Conservation (phyloP, 2,888 invertebrate genomes). For the Xiphydria camelus region DNA sequence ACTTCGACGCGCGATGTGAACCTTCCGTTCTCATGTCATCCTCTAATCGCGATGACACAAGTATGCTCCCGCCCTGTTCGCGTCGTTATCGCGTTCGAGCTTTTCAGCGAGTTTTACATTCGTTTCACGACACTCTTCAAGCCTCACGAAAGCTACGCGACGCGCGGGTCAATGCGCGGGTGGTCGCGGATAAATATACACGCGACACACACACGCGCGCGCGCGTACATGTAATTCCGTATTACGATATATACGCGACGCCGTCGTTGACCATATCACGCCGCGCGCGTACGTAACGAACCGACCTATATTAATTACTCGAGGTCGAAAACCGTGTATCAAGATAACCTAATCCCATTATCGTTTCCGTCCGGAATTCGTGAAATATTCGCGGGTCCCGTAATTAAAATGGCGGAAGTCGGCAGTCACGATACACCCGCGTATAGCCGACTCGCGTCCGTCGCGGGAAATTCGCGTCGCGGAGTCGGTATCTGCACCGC, state of each 20-base stretch:
- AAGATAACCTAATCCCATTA: slow-evolving; percentile 27
- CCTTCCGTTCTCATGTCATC: too few species aligned
- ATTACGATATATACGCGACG: neutral
- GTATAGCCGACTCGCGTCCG: neutral
- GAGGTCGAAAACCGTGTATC: slow-evolving; percentile 31
- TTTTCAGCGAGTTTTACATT: slow-evolving; percentile 50
- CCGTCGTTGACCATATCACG: neutral
- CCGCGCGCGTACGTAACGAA: neutral
- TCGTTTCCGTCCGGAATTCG: slow-evolving; percentile 9
- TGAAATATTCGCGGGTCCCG: slow-evolving; percentile 19
- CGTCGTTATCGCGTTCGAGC: slow-evolving; percentile 45
- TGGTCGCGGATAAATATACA: too few species aligned
- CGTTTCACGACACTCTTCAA: slow-evolving; percentile 47
- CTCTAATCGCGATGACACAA: slow-evolving; percentile 30
- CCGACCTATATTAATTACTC: slow-evolving; percentile 27
- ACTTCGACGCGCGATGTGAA: too few species aligned
- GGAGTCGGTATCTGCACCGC: too few species aligned
- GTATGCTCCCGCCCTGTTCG: slow-evolving; percentile 34
- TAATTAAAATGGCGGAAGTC: slow-evolving; percentile 19
- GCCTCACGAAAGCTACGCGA: slow-evolving; percentile 34
- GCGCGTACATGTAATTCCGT: neutral
- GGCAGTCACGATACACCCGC: slow-evolving; percentile 10
- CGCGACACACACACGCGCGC: neutral
- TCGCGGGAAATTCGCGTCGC: slow-evolving; percentile 19
- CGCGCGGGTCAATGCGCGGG: too few species aligned